Evolutionary conservation across 2,113 vertebrate species (phyloP), one percentile per base, ranked within the genome.

Genomic region (Hyperopisus bebe): DNA sequence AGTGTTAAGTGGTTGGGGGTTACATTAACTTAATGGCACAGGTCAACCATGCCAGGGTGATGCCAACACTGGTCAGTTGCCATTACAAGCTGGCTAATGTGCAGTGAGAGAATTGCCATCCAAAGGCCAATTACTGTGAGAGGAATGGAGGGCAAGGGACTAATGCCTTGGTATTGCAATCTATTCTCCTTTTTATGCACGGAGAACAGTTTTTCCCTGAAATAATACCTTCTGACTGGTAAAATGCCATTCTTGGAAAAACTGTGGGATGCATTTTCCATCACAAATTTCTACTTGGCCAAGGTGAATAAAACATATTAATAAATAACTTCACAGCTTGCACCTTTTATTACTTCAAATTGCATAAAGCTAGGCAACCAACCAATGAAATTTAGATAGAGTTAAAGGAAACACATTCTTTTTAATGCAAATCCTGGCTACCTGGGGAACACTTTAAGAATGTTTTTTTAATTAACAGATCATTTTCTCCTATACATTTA

Each of bases 231-330:
- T 31, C 58, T 80, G 48, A 89, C 15, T 35, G 62, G 87, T 24
- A 89, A 74, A 35, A 89, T 24, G 46, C 42, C 62, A 88, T 88
- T 80, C 47, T 39, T 24, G 46, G 15, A 89, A 89, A 89, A 89
- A 6, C 15, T 89, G 66, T 80, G 31, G 66, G 51, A 46, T 89
- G 66, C 44, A 46, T 35, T 88, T 80, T 80, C 70, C 27, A 47
- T 74, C 24, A 39, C 87, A 50, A 4, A 50, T 89, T 89, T 35
- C 27, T 35, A 77, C 48, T 80, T 70, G 3, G 47, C 77, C 27
- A 80, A 50, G 39, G 27, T 80, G 42, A 89, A 89, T 47, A 80
- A 35, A n/a, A 87, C 39, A 88, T 46, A 35, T 74, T 27, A 70
- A 74, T 77, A 58, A 88, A 74, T 82, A 83, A 53, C 74, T 83